Conservation (phyloP, 2,888 invertebrate genomes). For the Gymnosoma rotundatum region DNA sequence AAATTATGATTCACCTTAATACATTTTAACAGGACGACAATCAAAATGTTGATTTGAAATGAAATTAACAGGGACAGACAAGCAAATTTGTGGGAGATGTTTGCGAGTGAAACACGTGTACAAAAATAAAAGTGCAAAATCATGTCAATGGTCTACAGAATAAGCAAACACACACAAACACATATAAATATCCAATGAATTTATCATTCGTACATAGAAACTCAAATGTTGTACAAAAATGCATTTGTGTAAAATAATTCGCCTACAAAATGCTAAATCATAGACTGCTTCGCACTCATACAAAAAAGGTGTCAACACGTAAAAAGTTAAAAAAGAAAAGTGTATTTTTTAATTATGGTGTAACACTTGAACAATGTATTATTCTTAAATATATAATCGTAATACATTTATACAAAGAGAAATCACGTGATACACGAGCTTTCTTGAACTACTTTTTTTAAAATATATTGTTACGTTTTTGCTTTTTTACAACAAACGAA, state of each 20-base stretch:
- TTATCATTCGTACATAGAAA: slow-evolving; percentile 16
- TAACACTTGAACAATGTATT: too few species aligned
- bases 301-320: slow-evolving; percentile 59
- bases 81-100: slow-evolving; percentile 2
- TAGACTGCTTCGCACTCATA: slow-evolving; percentile 40
- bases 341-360: too few species aligned
- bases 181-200: background rate
- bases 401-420: too few species aligned
- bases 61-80: slow-evolving; percentile 14
- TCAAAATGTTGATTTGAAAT: slow-evolving; percentile 34
- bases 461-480: too few species aligned
- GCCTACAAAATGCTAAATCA: slow-evolving; percentile 23
- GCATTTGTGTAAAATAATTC: slow-evolving; percentile 25
- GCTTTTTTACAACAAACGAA: too few species aligned
- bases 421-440: too few species aligned
- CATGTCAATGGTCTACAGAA: slow-evolving; percentile 54
- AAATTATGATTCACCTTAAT: background rate
- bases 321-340: slow-evolving; percentile 16
- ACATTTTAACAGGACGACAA: background rate
- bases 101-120: slow-evolving; percentile 14
- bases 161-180: slow-evolving; percentile 2
- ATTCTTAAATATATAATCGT: too few species aligned
- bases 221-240: slow-evolving; percentile 7
- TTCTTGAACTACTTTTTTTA: too few species aligned
- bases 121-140: slow-evolving; percentile 56